Percentiles rank a stretch among this genome's conserved stretches.
phyloP scores from a whole-genome alignment of 1,140 invertebrate species.

The Meteorus sp. region DNA sequence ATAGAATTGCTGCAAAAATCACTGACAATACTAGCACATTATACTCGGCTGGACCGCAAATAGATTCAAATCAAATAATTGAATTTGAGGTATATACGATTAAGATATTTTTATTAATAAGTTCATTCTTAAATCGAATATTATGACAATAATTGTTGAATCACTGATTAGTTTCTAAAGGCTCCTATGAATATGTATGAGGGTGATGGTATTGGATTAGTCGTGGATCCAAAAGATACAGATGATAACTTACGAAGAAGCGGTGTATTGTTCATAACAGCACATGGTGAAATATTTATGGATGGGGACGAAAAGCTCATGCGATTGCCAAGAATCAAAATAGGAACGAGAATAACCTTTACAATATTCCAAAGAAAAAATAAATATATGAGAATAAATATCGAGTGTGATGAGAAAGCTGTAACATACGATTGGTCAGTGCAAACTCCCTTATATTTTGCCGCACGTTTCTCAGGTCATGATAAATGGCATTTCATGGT shows the following conservation, averaged over 20 bases:
- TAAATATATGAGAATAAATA: slow-evolving; percentile 34
- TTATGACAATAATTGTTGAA: slow-evolving; percentile 8
- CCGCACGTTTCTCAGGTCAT: slow-evolving; percentile 30
- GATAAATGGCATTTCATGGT: slow-evolving; percentile 35
- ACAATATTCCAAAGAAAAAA: slow-evolving; percentile 29
- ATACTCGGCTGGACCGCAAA: slow-evolving; percentile 32
- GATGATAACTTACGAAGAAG: slow-evolving; percentile 29
- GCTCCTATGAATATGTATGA: slow-evolving; percentile 23
- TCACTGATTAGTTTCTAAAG: slow-evolving; percentile 33
- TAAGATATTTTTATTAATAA: neutral
- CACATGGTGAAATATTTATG: slow-evolving; percentile 39
- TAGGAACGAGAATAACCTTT: slow-evolving; percentile 31
- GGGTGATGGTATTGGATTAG: slow-evolving; percentile 36
- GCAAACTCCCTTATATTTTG: slow-evolving; percentile 36
- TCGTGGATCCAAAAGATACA: slow-evolving; percentile 22
- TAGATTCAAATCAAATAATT: slow-evolving; percentile 36
- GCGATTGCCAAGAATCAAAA: slow-evolving; percentile 33
- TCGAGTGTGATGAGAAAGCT: slow-evolving; percentile 36
- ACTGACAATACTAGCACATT: slow-evolving; percentile 30
- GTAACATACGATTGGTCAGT: slow-evolving; percentile 40
- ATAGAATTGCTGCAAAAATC: slow-evolving; percentile 32
- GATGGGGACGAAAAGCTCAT: slow-evolving; percentile 39
- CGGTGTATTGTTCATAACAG: slow-evolving; percentile 33
- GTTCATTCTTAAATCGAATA: neutral
- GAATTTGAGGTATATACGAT: slow-evolving; percentile 35